Evolutionary conservation across 2,888 invertebrate genomes (phyloP).

Genomic region (Microctonus hyperodae): DNA sequence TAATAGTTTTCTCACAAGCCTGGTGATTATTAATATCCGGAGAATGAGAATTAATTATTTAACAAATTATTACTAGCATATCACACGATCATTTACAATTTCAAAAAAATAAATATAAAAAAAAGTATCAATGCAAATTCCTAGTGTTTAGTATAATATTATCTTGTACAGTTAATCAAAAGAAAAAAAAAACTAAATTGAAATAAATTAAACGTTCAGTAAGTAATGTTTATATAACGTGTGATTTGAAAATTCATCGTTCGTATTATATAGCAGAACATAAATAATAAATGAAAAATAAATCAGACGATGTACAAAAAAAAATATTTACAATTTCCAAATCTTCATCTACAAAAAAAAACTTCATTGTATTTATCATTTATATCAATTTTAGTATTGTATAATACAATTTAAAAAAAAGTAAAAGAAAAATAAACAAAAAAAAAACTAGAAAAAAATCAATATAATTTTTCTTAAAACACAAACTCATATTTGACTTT

Average conservation of each 20-base stretch:
- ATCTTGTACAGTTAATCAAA: constrained; percentile 1
- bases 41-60: neutral
- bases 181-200: neutral
- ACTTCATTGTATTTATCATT: constrained; percentile 32
- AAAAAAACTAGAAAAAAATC: neutral
- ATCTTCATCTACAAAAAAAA: constrained; percentile 1
- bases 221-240: neutral
- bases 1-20: neutral
- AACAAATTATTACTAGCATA: constrained; percentile 4
- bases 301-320: constrained; percentile 21
- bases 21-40: neutral
- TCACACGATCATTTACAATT: constrained; percentile 1
- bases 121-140: constrained; percentile 2
- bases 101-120: too few species aligned
- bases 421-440: neutral
- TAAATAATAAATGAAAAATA: neutral
- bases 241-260: neutral
- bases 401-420: constrained; percentile 17
- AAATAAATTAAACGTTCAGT: neutral
- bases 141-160: neutral
- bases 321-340: constrained; percentile 16
- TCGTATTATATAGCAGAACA: neutral
- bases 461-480: too few species aligned
- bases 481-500: too few species aligned
- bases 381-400: constrained; percentile 23